Conservation (phyloP, 2,113 vertebrate species). For the Hydrolagus affinis region DNA sequence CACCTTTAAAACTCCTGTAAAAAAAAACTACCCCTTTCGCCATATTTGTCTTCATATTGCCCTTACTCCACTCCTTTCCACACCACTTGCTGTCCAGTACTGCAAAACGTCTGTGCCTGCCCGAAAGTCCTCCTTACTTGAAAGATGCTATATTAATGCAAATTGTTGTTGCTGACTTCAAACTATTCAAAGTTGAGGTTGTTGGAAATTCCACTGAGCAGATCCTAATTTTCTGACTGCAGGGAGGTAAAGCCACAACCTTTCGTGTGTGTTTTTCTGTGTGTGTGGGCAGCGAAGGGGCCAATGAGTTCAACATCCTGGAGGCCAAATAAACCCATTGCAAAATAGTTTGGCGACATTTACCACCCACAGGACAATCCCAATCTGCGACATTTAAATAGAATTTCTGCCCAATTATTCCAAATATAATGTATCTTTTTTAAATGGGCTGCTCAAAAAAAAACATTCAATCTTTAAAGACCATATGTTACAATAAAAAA, state of each 20-base stretch:
- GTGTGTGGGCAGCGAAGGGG: neutral
- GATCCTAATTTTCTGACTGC: neutral
- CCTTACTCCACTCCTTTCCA: too few species aligned
- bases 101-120: too few species aligned
- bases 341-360: neutral
- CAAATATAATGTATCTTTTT: neutral
- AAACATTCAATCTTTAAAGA: neutral
- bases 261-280: too few species aligned
- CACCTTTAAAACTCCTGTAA: too few species aligned
- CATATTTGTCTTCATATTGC: too few species aligned
- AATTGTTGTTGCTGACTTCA: neutral
- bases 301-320: neutral
- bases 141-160: too few species aligned
- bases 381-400: neutral
- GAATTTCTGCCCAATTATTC: neutral
- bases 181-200: neutral
- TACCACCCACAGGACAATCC: neutral
- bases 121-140: too few species aligned
- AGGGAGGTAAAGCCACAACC: too few species aligned
- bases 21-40: too few species aligned
- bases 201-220: neutral
- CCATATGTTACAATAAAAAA: conserved; percentile 2
- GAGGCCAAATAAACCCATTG: neutral
- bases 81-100: too few species aligned
- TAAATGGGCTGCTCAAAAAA: neutral